phyloP scores from a whole-genome alignment of 1,140 invertebrate species.

The Pogonognathellus flavescens region DNA sequence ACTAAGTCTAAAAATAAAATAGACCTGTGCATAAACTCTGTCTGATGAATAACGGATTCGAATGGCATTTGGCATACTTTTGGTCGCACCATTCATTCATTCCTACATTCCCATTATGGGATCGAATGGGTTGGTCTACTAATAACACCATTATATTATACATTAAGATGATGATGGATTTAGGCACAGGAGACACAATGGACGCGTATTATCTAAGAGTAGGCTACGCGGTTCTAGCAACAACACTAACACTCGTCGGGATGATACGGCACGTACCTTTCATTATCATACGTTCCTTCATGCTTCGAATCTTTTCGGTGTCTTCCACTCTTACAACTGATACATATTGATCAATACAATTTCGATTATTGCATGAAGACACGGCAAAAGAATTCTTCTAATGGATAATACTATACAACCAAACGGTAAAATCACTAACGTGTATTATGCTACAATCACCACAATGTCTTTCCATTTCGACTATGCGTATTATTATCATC shows the following conservation, averaged over 20 bases:
- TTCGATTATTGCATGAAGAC: no score
- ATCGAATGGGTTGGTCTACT: slow-evolving; percentile 10
- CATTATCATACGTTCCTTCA: no score
- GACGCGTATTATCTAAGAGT: slow-evolving; percentile 15
- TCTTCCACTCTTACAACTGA: neutral
- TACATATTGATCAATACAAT: no score
- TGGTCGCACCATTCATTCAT: slow-evolving; percentile 29
- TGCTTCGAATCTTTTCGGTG: no score
- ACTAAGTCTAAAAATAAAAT: neutral
- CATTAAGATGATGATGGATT: slow-evolving; percentile 7
- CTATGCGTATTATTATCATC: no score
- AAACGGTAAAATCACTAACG: no score
- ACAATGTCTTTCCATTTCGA: no score
- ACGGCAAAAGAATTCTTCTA: no score
- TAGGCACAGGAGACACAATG: slow-evolving; percentile 4
- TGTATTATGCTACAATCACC: no score
- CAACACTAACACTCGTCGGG: no score
- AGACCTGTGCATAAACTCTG: slow-evolving; percentile 17
- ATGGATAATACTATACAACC: no score
- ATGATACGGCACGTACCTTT: no score
- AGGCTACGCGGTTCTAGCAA: neutral
- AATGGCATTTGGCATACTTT: slow-evolving; percentile 39
- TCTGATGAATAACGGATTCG: slow-evolving; percentile 13
- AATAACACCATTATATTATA: slow-evolving; percentile 4
- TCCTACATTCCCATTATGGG: slow-evolving; percentile 30